Conservation (phyloP, 2,113 vertebrate species). For the Theristicus caerulescens region DNA sequence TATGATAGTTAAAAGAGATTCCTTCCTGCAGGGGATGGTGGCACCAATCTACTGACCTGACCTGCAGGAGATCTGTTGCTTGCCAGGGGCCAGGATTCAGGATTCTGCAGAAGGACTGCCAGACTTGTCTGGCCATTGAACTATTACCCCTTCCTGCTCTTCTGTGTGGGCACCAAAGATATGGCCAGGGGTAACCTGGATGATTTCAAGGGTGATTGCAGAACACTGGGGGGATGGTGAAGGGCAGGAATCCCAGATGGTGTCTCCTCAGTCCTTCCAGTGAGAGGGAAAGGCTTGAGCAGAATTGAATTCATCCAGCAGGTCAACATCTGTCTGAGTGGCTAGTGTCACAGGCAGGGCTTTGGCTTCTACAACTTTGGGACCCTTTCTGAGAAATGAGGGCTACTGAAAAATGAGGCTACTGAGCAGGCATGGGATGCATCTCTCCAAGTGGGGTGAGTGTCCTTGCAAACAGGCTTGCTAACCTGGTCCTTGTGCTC, state of each 20-base stretch:
- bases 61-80: background rate
- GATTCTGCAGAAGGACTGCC: background rate
- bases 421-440: too few species aligned
- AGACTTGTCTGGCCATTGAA: background rate
- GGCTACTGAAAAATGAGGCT: background rate
- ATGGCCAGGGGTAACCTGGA: background rate
- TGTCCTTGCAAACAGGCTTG: background rate
- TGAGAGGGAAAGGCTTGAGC: background rate
- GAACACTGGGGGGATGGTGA: background rate
- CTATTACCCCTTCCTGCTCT: background rate
- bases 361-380: background rate
- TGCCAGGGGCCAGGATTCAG: background rate
- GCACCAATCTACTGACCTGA: background rate
- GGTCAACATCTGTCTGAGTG: background rate
- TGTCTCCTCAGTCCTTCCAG: background rate
- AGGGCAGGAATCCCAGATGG: background rate
- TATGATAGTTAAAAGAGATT: background rate
- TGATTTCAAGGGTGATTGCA: background rate
- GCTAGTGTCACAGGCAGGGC: background rate
- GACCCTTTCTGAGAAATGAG: background rate
- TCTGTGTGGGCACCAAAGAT: background rate
- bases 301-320: background rate
- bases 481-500: background rate
- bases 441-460: background rate
- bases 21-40: background rate